Evolutionary conservation across 2,113 vertebrate genomes (phyloP).

Genomic region (Psilopsiagon aymara): DNA sequence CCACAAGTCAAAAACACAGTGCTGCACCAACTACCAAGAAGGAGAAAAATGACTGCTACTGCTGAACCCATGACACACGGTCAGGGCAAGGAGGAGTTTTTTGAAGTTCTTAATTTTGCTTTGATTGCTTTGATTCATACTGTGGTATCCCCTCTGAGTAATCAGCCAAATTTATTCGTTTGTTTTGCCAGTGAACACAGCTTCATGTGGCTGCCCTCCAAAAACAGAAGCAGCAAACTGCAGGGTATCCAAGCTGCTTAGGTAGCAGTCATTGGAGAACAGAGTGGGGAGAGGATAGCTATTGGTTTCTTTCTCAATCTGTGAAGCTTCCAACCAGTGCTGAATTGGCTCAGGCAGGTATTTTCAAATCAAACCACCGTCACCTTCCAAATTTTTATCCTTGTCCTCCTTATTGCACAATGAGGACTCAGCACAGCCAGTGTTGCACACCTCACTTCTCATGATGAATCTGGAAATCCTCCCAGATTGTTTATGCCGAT

Average conservation of each 20-base stretch:
- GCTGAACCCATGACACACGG: too few relatives aligned
- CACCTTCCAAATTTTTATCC: neutral
- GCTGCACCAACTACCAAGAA: too few relatives aligned
- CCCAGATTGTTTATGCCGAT: slow-evolving; percentile 1
- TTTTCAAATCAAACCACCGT: neutral
- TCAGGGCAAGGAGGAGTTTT: neutral
- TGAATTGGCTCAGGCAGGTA: slow-evolving; percentile 1
- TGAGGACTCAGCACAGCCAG: neutral
- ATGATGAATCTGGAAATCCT: neutral
- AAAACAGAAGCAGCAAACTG: slow-evolving; percentile 27
- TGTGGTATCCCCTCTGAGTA: slow-evolving; percentile 22
- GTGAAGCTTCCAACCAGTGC: neutral
- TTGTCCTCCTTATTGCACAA: neutral
- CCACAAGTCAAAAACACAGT: too few relatives aligned
- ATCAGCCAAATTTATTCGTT: slow-evolving; percentile 21
- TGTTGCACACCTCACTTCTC: neutral
- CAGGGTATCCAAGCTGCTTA: slow-evolving; percentile 14
- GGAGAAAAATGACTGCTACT: too few relatives aligned
- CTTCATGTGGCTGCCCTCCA: slow-evolving; percentile 47
- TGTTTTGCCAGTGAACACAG: slow-evolving; percentile 50
- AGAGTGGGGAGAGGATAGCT: neutral
- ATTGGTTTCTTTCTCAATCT: slow-evolving; percentile 34
- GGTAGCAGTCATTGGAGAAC: neutral
- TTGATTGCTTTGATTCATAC: slow-evolving; percentile 55
- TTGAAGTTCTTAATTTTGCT: slow-evolving; percentile 33